A percentile compares a stretch with the other conserved stretches of the same genome.
phyloP scores from a whole-genome alignment of 64 coral and sea anemone genomes.

The Montipora efflorescens region DNA sequence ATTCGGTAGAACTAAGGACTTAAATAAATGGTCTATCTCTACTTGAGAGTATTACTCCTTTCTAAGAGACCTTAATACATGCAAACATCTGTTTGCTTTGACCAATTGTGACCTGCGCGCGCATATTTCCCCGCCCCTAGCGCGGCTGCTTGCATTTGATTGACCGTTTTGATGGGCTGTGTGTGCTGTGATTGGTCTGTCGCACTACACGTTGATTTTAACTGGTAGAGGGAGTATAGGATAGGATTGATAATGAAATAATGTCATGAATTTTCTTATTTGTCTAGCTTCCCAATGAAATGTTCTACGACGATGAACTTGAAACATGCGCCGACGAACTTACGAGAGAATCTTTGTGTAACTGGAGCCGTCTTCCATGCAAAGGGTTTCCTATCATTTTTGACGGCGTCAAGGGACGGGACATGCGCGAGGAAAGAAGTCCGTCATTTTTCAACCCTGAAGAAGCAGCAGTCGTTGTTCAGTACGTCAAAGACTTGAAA shows the following conservation, averaged over 20 bases:
- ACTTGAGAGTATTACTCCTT: constrained; percentile 23
- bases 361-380: constrained; percentile 65
- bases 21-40: constrained; percentile 24
- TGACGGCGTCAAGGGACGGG: constrained; percentile 54
- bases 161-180: too few species aligned
- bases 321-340: constrained; percentile 62
- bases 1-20: not conserved
- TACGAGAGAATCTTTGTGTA: constrained; percentile 52
- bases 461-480: constrained; percentile 51
- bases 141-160: too few species aligned
- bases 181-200: too few species aligned
- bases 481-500: constrained; percentile 65
- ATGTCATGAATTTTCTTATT: not conserved
- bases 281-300: constrained; percentile 66
- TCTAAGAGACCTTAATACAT: constrained; percentile 40
- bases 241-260: too few species aligned
- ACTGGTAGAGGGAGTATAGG: too few species aligned
- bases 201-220: too few species aligned
- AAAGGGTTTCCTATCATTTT: constrained; percentile 77
- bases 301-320: constrained; percentile 80
- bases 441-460: constrained; percentile 80
- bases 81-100: not conserved
- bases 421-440: constrained; percentile 68
- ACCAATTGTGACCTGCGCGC: too few species aligned
- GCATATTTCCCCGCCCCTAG: too few species aligned